Evolutionary conservation across 2,113 vertebrate species (phyloP).

Genomic region (Coregonus clupeaformis): DNA sequence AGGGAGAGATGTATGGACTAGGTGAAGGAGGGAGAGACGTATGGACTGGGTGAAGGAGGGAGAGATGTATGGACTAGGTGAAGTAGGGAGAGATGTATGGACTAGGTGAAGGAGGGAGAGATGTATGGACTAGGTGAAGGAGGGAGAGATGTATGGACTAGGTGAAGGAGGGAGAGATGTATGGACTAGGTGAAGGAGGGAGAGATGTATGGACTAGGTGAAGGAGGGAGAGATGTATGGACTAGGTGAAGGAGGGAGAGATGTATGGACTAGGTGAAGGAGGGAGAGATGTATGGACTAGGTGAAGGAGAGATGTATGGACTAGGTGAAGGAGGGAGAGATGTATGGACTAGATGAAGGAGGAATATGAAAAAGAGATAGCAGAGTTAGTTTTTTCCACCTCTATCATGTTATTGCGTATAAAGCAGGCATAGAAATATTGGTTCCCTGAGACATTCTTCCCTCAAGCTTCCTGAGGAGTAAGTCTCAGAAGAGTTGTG

Average conservation of each 20-base stretch:
- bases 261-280: no score
- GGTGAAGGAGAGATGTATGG: neutral
- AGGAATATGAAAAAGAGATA: neutral
- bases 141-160: no score
- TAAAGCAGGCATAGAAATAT: conserved; percentile 12
- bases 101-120: neutral
- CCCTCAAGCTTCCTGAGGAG: conserved; percentile 29
- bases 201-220: no score
- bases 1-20: neutral
- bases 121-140: neutral
- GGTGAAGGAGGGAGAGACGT: neutral
- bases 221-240: neutral
- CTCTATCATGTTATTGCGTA: conserved; percentile 17
- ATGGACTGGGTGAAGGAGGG: no score
- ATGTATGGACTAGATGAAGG: neutral
- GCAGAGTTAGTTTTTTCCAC: neutral
- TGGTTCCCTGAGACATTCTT: conserved; percentile 48
- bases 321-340: neutral
- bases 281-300: neutral
- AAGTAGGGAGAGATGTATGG: neutral
- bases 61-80: neutral
- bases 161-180: neutral
- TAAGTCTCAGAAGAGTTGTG: conserved; percentile 38
- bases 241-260: neutral
- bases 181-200: neutral